Conservation (phyloP, 2,113 vertebrate genomes). For the Hippocampus comes region DNA sequence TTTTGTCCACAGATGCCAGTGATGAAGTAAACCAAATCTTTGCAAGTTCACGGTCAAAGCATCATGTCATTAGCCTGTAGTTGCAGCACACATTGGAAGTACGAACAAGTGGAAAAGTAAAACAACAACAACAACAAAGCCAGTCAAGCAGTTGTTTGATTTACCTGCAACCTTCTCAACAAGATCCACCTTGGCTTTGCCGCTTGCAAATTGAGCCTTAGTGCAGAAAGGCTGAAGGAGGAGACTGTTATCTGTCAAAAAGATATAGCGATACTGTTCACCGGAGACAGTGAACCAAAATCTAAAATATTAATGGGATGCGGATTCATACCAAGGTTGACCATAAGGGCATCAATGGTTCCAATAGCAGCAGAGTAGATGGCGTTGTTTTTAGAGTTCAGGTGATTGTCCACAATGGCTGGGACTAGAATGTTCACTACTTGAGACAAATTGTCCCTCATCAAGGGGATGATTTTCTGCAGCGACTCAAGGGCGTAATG, state of each 20-base stretch:
- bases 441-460: conserved; percentile 81
- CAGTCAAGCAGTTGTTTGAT: not conserved
- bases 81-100: too few relatives aligned
- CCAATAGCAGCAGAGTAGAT: conserved; percentile 84
- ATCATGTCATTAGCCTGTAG: too few relatives aligned
- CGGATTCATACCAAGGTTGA: conserved; percentile 76
- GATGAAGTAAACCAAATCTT: too few relatives aligned
- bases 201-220: conserved; percentile 90
- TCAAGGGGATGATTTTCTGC: conserved; percentile 79
- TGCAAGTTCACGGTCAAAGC: too few relatives aligned
- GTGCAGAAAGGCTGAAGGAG: conserved; percentile 92
- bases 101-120: not conserved
- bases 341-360: conserved; percentile 79
- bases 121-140: not conserved
- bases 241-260: conserved; percentile 80
- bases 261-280: conserved; percentile 30
- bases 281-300: not conserved
- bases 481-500: conserved; percentile 84
- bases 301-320: not conserved
- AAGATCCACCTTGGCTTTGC: conserved; percentile 90
- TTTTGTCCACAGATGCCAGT: too few relatives aligned
- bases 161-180: conserved; percentile 90
- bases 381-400: conserved; percentile 90
- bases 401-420: conserved; percentile 91
- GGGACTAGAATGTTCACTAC: conserved; percentile 88